These are phyloP conservation scores for Zaprionus nigranus DNA, from an alignment of 1,140 invertebrate species.

Conservation along the genomic window DNA sequence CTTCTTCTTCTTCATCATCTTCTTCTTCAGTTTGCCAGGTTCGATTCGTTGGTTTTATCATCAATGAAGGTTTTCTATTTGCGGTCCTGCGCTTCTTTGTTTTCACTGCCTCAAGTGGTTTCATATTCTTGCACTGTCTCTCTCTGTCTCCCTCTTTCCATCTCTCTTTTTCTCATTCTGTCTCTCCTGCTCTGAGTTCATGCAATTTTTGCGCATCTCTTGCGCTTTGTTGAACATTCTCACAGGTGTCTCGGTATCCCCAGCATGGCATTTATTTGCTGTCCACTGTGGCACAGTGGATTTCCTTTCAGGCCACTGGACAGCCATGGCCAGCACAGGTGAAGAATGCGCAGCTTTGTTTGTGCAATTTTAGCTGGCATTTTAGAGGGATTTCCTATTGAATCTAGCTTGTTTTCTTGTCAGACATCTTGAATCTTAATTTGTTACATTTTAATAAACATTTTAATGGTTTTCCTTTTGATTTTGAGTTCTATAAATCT, in stretches of 20 bases:
- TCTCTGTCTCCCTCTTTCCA: not conserved
- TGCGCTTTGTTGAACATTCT: constrained; percentile 76
- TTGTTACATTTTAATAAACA: no score
- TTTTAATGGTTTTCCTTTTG: no score
- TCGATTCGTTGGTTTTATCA: constrained; percentile 27
- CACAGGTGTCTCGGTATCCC: constrained; percentile 62
- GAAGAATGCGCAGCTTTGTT: not conserved
- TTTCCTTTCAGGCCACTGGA: constrained; percentile 50
- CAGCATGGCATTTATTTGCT: constrained; percentile 58
- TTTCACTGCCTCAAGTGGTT: constrained; percentile 65
- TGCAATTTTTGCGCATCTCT: constrained; percentile 76
- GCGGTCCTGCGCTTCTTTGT: constrained; percentile 55
- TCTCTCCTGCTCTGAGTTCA: constrained; percentile 48
- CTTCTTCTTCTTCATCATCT: not conserved
- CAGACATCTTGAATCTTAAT: not conserved
- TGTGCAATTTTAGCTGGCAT: not conserved
- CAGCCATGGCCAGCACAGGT: not conserved
- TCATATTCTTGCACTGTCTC: constrained; percentile 46
- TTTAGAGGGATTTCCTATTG: not conserved
- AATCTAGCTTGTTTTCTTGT: not conserved
- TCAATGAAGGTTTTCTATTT: constrained; percentile 51
- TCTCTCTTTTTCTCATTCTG: constrained; percentile 34
- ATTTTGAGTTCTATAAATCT: not conserved
- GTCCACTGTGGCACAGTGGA: constrained; percentile 52
- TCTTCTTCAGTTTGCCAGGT: not conserved